Evolutionary conservation across 1,140 invertebrate genomes (phyloP).

Genomic region (Zeugodacus cucurbitae): DNA sequence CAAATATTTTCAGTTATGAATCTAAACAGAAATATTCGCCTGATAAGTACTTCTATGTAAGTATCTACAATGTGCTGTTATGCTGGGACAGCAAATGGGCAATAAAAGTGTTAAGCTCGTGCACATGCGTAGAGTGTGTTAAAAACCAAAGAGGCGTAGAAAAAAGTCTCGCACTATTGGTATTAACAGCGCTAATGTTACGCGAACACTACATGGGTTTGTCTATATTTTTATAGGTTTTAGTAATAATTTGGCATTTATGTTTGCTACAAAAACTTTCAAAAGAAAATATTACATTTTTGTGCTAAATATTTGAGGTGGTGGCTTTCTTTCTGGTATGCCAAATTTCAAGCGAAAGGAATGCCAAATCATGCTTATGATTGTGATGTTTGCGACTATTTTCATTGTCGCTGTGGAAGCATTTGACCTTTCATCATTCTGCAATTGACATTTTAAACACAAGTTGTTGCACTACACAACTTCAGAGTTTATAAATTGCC

Average conservation of each 20-base stretch:
- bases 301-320: background rate
- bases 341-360: background rate
- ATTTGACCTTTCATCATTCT: background rate
- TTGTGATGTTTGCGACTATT: too few species aligned
- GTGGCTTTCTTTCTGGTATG: background rate
- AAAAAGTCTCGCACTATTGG: background rate
- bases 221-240: background rate
- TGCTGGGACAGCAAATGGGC: background rate
- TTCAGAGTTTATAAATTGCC: background rate
- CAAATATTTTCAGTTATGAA: background rate
- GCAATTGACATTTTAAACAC: background rate
- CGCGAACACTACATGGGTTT: too few species aligned
- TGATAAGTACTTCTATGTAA: background rate
- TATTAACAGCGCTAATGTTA: too few species aligned
- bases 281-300: background rate
- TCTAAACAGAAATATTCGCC: background rate
- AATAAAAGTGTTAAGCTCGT: background rate
- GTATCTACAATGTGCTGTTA: background rate
- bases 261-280: background rate
- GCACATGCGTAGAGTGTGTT: background rate
- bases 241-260: slow-evolving; percentile 11
- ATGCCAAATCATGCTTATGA: background rate
- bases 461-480: background rate
- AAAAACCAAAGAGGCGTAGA: slow-evolving; percentile 5
- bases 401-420: background rate